A percentile compares a stretch with the other conserved stretches of the same genome.
Evolutionary conservation across 2,797 vertebrate species (phyloP).

Genomic region (Lithobates sylvaticus): DNA sequence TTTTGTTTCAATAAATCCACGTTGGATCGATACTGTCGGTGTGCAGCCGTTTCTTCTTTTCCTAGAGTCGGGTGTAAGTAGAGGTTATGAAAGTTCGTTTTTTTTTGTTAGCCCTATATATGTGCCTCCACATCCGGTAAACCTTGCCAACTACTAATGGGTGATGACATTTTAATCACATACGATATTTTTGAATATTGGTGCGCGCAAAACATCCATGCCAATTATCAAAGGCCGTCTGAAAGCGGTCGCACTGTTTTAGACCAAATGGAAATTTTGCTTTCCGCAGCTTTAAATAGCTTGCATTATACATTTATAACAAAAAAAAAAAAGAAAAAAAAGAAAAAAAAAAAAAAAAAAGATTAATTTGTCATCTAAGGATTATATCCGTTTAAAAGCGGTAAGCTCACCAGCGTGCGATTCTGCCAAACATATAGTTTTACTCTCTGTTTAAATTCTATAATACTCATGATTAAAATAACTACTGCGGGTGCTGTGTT

Average conservation of each 20-base stretch:
- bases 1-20: too few species aligned
- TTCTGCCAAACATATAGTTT: constrained; percentile 52
- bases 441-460: constrained; percentile 48
- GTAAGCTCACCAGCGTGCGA: constrained; percentile 34
- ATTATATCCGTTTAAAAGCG: constrained; percentile 47
- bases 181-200: too few species aligned
- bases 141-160: too few species aligned
- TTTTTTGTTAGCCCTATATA: too few species aligned
- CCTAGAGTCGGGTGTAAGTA: too few species aligned
- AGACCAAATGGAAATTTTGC: constrained; percentile 73
- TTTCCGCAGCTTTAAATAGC: constrained; percentile 62
- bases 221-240: too few species aligned
- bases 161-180: too few species aligned
- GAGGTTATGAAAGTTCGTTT: too few species aligned
- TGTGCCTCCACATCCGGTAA: too few species aligned
- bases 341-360: constrained; percentile 1
- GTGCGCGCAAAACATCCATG: too few species aligned
- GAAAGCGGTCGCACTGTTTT: background rate
- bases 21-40: too few species aligned
- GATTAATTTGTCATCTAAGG: constrained; percentile 45
- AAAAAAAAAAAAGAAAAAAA: background rate
- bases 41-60: too few species aligned
- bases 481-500: constrained; percentile 12
- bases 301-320: background rate
- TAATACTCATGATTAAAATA: constrained; percentile 47